phyloP scores from a whole-genome alignment of 2,113 vertebrate genomes.

The Scalopus aquaticus region DNA sequence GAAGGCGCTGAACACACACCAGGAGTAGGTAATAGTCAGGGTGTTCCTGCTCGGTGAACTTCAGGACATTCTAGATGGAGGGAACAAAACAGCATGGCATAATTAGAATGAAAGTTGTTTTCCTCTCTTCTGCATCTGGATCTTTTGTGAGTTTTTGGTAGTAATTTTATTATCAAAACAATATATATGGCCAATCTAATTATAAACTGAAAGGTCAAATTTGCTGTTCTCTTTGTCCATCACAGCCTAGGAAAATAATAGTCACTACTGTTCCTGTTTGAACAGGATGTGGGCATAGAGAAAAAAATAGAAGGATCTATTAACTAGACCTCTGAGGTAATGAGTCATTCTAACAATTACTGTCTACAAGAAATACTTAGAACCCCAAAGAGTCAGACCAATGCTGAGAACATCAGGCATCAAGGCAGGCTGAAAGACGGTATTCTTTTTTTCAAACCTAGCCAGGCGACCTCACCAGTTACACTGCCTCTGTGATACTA shows the following conservation, averaged over 20 bases:
- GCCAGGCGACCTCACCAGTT: neutral
- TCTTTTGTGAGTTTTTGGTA: neutral
- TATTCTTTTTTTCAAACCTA: neutral
- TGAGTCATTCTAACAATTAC: neutral
- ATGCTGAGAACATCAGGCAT: neutral
- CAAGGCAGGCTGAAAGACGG: neutral
- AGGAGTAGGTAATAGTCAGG: slow-evolving; percentile 97
- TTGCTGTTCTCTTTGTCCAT: neutral
- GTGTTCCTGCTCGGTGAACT: slow-evolving; percentile 96
- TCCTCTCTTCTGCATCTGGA: slow-evolving; percentile 30
- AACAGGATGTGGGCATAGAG: neutral
- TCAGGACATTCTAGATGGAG: slow-evolving; percentile 90
- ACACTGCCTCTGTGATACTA: neutral
- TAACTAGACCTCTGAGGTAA: neutral
- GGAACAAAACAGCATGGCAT: slow-evolving; percentile 66
- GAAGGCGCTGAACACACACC: slow-evolving; percentile 95
- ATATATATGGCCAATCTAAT: neutral
- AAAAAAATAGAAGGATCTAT: slow-evolving; percentile 21
- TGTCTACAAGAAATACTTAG: neutral
- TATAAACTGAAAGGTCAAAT: slow-evolving; percentile 1
- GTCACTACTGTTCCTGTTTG: neutral
- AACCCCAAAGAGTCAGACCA: neutral
- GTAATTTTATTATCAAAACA: slow-evolving; percentile 6
- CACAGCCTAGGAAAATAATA: neutral
- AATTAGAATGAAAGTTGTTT: slow-evolving; percentile 29